Base-by-base conservation (phyloP, 2,888 invertebrate genomes). In the Anodontia alba region DNA sequence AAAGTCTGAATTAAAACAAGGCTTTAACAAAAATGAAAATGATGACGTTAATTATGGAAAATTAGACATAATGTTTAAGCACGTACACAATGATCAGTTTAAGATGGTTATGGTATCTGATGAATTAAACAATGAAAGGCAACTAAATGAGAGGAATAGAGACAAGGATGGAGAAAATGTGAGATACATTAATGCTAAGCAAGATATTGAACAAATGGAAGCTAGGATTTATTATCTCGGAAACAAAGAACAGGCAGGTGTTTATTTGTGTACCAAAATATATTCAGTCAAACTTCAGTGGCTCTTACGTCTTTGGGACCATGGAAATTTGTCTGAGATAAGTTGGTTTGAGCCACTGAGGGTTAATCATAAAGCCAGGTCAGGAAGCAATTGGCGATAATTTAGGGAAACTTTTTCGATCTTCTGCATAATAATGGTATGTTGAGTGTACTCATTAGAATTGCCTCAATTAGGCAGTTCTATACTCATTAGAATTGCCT, bases 41-140 rank as follows among this genome's bases (percentile, higher is more conserved):
- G 29, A 33, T 15, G 17, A 57, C 29, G 20, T 70, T 23, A 76
- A 83, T 54, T 81, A 73, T 83, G 83, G 86, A n/a, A 68, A 77
- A n/a, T 46, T 88, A 33, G 89, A 89, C 74, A 84, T 89, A 20
- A 80, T 89, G 84, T 85, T 89, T 43, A 84, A 84, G 70, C 88
- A 88, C 81, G 69, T 89, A 12, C 76, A 73, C 68, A 82, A 83
- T 29, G 89, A 89, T 73, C 82, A 78, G 57, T 89, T 89, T 80
- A 80, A 84, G 75, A 88, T 89, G 87, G 78, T 89, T 54, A 74
- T 89, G 26, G 82, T 89, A 23, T 69, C 72, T 42, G 88, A 88
- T 78, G 88, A 86, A 54, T 54, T 81, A 31, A 76, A 77, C n/a
- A 74, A 83, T 51, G 15, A 43, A 43, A 43, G 17, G 23, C 23